Evolutionary conservation across 92 coral and sea anemone species (phyloP).

Genomic region (Parazoanthus darwini): DNA sequence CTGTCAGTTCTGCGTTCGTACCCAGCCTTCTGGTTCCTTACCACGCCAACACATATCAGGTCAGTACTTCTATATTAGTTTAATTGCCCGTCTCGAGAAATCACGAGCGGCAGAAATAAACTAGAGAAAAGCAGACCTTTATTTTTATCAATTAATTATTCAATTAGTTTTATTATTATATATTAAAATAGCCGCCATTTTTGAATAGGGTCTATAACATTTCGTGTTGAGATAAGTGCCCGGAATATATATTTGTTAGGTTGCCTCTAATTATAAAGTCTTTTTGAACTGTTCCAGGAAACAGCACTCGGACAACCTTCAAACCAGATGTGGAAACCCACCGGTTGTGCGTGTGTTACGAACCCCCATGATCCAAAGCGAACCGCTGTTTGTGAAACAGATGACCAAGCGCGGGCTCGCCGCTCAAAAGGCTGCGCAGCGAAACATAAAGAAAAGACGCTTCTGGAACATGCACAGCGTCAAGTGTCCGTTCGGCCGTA

Average conservation of each 20-base stretch:
- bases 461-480: slow-evolving; percentile 30
- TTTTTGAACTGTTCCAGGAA: neutral
- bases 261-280: neutral
- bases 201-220: too few relatives aligned
- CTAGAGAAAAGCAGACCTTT: too few relatives aligned
- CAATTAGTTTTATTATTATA: too few relatives aligned
- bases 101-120: too few relatives aligned
- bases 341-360: slow-evolving; percentile 13
- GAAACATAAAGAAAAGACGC: neutral
- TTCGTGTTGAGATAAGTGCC: neutral
- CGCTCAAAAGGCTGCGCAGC: slow-evolving; percentile 26
- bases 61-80: neutral
- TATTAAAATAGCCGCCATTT: too few relatives aligned
- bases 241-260: neutral
- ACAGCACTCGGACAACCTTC: neutral
- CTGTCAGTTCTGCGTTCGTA: slow-evolving; percentile 9
- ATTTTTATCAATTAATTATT: too few relatives aligned
- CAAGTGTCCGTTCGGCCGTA: slow-evolving; percentile 9
- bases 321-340: neutral
- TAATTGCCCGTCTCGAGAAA: too few relatives aligned
- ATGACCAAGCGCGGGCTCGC: slow-evolving; percentile 44
- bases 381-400: neutral
- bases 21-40: slow-evolving; percentile 1
- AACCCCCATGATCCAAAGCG: slow-evolving; percentile 4
- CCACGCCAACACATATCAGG: slow-evolving; percentile 5